A percentile compares a stretch with the other conserved stretches of the same genome.
Conservation (phyloP, 2,797 vertebrate species). For the Labeo calbasu region DNA sequence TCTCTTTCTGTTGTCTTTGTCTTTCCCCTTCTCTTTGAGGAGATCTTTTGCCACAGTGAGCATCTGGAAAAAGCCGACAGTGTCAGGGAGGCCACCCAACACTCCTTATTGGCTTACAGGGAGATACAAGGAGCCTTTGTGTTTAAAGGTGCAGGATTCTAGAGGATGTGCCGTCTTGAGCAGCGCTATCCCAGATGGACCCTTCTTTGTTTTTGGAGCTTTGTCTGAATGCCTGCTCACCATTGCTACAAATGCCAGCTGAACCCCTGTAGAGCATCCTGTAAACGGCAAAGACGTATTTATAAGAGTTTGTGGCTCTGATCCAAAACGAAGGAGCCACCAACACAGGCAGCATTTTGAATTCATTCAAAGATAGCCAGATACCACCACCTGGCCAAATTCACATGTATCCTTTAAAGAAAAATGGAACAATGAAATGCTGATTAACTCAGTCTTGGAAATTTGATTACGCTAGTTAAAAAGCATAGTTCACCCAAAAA, state of each 20-base stretch:
- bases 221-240: constrained; percentile 38
- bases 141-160: constrained; percentile 63
- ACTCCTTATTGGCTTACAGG: constrained; percentile 74
- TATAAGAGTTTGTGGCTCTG: constrained; percentile 47
- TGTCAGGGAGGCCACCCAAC: constrained; percentile 56
- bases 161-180: constrained; percentile 51
- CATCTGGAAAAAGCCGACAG: constrained; percentile 73
- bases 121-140: constrained; percentile 76
- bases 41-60: constrained; percentile 64
- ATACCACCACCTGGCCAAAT: background rate
- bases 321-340: constrained; percentile 30
- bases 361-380: background rate
- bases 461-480: background rate
- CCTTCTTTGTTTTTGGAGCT: constrained; percentile 43
- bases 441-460: background rate
- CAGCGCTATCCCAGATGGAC: constrained; percentile 42
- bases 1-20: constrained; percentile 38
- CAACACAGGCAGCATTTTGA: background rate
- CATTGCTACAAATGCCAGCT: constrained; percentile 38
- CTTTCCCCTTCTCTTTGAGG: constrained; percentile 50
- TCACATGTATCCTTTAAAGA: background rate
- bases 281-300: constrained; percentile 38
- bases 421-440: background rate
- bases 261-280: constrained; percentile 33
- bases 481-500: too few species aligned